Evolutionary conservation across 2,113 vertebrate species (phyloP).

Genomic region (Callopanchax toddi): DNA sequence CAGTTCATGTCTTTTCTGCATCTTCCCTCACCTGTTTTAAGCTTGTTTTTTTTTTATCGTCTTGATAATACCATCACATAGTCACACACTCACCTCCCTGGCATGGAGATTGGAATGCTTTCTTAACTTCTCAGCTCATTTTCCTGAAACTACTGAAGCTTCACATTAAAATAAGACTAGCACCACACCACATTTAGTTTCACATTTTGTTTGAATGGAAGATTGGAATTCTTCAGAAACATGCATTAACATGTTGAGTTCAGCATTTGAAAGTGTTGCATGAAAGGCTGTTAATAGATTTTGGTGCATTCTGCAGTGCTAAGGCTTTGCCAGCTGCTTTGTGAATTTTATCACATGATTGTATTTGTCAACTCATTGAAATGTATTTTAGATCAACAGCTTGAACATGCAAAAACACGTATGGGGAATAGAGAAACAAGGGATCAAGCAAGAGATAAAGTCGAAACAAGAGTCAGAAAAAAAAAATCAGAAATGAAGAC

Average conservation of each 20-base stretch:
- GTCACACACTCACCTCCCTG: too few species aligned
- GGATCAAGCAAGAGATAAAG: slow-evolving; percentile 1
- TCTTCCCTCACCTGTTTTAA: too few species aligned
- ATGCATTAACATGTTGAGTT: neutral
- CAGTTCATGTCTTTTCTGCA: too few species aligned
- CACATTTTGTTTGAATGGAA: neutral
- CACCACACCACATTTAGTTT: neutral
- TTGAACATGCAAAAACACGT: slow-evolving; percentile 9
- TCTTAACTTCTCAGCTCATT: slow-evolving; percentile 4
- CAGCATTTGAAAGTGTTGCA: neutral
- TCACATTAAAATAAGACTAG: neutral
- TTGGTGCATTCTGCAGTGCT: slow-evolving; percentile 44
- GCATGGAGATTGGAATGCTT: slow-evolving; percentile 5
- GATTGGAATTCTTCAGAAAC: neutral
- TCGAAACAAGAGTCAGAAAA: neutral
- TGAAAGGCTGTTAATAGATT: slow-evolving; percentile 20
- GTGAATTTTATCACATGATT: slow-evolving; percentile 78
- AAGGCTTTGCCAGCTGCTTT: slow-evolving; percentile 58
- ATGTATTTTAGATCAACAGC: slow-evolving; percentile 68
- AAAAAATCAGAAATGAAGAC: slow-evolving; percentile 1
- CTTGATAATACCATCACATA: too few species aligned
- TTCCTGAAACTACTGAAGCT: neutral
- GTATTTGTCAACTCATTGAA: slow-evolving; percentile 65
- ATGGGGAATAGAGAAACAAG: slow-evolving; percentile 39
- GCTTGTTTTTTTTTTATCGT: too few species aligned